Evolutionary conservation across 2,113 vertebrate species (phyloP), one percentile per base, ranked within the genome.

Genomic region (Dicentrarchus labrax): DNA sequence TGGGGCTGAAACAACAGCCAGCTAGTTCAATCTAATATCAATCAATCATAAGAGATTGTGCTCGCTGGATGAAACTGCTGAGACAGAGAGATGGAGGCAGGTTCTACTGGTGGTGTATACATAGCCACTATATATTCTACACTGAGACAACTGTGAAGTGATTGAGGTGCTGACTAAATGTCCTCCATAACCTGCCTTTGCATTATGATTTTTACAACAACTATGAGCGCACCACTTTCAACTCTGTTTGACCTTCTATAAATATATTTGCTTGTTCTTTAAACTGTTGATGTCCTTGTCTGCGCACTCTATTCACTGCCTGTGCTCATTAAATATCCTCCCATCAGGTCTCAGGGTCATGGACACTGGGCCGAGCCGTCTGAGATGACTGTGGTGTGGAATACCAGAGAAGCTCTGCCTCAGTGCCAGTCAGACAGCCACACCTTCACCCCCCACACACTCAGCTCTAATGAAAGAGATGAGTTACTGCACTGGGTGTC

Each of bases 1-100:
- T 91, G 89, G 85, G 22, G 88, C 86, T 78, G 90, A 94, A 94
- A 94, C 83, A 92, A 91, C 93, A 93, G 88, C 61, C 89, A 94
- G 83, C 69, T 83, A 77, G 78, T 90, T 88, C 83, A 93, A 89
- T 91, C 84, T 88, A 85, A 87, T 89, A 93, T 91, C 90, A 86
- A 91, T 94, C 93, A 91, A 88, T 94, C 90, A 93, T 48, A 50
- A 24, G 68, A 76, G 65, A 73, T 84, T 61, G 80, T 86, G 83
- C 85, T 83, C 11, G 64, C 66, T 69, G 62, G 85, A 84, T 88
- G 74, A 82, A 90, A 85, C n/a, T 77, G 88, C 88, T 87, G 91
- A 87, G 62, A 90, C 64, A 51, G 24, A 85, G 76, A 77, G 54
- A 78, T 47, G 75, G 56, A 77, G 30, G 68, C 57, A 30, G 60